These are phyloP conservation scores for Aphodius granarius DNA, from an alignment of 2,888 invertebrate species.

Conservation along the genomic window DNA sequence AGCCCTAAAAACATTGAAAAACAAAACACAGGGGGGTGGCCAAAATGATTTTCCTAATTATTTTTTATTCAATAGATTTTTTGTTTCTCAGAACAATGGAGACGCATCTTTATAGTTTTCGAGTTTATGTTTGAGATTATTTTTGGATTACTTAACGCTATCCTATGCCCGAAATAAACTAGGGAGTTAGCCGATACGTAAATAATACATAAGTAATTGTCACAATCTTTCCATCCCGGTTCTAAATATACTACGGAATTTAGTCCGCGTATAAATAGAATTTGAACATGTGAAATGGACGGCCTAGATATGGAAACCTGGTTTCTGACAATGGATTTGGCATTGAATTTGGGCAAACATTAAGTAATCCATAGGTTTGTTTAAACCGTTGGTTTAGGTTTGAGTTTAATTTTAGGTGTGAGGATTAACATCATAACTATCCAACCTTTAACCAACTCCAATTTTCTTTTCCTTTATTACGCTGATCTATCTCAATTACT, in stretches of 20 bases:
- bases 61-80: slow-evolving; percentile 18
- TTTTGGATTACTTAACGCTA: slow-evolving; percentile 17
- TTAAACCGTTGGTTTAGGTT: neutral
- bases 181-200: neutral
- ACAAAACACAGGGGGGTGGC: slow-evolving; percentile 26
- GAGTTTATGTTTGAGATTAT: neutral
- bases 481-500: slow-evolving; percentile 66
- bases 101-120: slow-evolving; percentile 48
- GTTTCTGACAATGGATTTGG: slow-evolving; percentile 1
- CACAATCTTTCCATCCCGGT: neutral
- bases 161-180: slow-evolving; percentile 1
- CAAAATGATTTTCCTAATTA: slow-evolving; percentile 19
- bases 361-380: slow-evolving; percentile 8
- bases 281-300: neutral
- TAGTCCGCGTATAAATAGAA: slow-evolving; percentile 11
- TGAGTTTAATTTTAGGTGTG: neutral
- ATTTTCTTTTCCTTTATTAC: slow-evolving; percentile 64
- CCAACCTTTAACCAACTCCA: slow-evolving; percentile 73
- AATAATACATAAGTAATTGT: neutral
- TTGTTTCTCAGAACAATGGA: slow-evolving; percentile 37
- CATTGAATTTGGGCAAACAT: neutral
- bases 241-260: slow-evolving; percentile 14
- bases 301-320: slow-evolving; percentile 10
- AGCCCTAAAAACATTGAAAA: slow-evolving; percentile 30
- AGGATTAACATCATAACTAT: slow-evolving; percentile 30